Evolutionary conservation across 1,140 invertebrate species (phyloP).

Genomic region (Ganaspis sp.): DNA sequence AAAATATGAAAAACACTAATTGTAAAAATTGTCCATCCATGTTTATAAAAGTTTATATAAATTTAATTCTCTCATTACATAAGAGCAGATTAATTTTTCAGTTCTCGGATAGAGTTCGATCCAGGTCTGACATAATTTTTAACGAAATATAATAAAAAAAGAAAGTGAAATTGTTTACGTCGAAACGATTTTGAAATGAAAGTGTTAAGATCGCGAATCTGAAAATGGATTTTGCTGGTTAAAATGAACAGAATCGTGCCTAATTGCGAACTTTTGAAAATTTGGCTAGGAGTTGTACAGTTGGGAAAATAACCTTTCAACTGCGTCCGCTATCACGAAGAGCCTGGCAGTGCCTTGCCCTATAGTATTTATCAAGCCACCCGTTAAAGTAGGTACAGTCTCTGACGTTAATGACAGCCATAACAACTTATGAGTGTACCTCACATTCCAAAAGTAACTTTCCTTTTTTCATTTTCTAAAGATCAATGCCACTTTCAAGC

Average conservation of each 20-base stretch:
- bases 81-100: no score
- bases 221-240: background rate
- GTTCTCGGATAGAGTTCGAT: no score
- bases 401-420: constrained; percentile 15
- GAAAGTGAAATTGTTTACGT: no score
- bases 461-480: constrained; percentile 7
- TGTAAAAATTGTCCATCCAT: no score
- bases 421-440: constrained; percentile 22
- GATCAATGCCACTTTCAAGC: background rate
- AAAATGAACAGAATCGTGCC: background rate
- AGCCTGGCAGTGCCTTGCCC: constrained; percentile 62
- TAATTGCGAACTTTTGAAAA: background rate
- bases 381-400: constrained; percentile 34
- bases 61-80: no score
- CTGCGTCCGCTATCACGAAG: constrained; percentile 21
- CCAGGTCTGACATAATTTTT: no score
- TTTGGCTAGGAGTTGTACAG: constrained; percentile 6
- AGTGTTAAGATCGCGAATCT: background rate
- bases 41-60: no score
- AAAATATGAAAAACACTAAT: no score
- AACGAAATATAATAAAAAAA: no score
- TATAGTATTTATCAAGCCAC: constrained; percentile 66
- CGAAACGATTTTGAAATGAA: no score
- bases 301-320: constrained; percentile 26
- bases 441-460: constrained; percentile 34